Evolutionary conservation across 2,113 vertebrate genomes (phyloP), one percentile per base, ranked within the genome.

Genomic region (Podarcis muralis): DNA sequence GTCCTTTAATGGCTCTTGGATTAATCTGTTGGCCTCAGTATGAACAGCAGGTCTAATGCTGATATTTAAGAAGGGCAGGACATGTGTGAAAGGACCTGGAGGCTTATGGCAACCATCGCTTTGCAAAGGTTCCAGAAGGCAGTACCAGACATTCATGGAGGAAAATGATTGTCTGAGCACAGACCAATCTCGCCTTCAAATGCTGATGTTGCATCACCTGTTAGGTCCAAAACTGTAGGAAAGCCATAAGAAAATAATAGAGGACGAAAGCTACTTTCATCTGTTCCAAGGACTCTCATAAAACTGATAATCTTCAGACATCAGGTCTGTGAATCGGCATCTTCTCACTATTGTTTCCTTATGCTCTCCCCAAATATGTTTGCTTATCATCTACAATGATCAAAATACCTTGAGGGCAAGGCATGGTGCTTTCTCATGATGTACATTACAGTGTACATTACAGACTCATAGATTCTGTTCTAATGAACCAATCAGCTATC

Each of bases 401-500:
- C 76, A 78, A 68, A 66, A 78, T 68, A 16, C 66, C 35, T 68
- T 48, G 23, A 30, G 43, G 59, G 18, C 35, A 86, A 43, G 27
- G n/a, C 25, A 32, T 86, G 37, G 40, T 6, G 13, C n/a, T 86
- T 77, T 32, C 75, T 78, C 37, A 68, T 86, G 59, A 66, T 66
- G 65, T n/a, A n/a, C 5, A 5, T 11, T 53, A 53, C 59, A 62
- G 59, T 62, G 1, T 37, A 77, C 20, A 27, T 40, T 86, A 86
- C 8, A 77, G 40, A 37, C 57, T 81, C 80, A 77, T 79, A 57
- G 77, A 87, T 80, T 81, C 32, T 71, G 18, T 81, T 27, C 6
- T 57, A 87, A 81, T 72, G 25, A 87, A 87, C 5, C 78, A 71
- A 81, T 87, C 68, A 87, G 57, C n/a, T 77, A 77, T n/a, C 3